These are phyloP conservation scores for Cyprichromis sp. DNA, from an alignment of 2,113 vertebrate genomes.

Conservation along the genomic window DNA sequence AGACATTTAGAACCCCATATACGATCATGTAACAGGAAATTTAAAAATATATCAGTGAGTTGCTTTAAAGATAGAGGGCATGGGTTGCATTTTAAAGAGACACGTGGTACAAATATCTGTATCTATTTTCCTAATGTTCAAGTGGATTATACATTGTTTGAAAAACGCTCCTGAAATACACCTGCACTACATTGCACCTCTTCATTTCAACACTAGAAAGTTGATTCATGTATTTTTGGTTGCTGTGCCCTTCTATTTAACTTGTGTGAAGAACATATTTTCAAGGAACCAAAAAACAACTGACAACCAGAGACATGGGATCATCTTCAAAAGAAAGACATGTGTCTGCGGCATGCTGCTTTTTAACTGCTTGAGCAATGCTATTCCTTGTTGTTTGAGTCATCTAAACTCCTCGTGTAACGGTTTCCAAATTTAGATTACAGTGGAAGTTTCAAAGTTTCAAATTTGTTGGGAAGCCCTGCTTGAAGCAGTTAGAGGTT, in stretches of 20 bases:
- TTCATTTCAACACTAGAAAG: slow-evolving; percentile 4
- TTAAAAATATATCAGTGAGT: not conserved
- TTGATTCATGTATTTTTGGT: not conserved
- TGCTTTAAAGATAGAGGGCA: not conserved
- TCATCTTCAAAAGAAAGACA: slow-evolving; percentile 57
- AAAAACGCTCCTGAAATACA: slow-evolving; percentile 19
- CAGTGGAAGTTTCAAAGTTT: slow-evolving; percentile 15
- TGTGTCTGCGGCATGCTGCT: slow-evolving; percentile 34
- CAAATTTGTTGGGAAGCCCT: not conserved
- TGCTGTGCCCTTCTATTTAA: not conserved
- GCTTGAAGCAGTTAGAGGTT: not conserved
- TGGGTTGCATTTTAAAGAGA: not conserved
- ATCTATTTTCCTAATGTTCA: not conserved
- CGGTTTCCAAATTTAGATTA: slow-evolving; percentile 37
- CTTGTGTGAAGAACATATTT: slow-evolving; percentile 13
- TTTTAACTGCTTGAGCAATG: slow-evolving; percentile 32
- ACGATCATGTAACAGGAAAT: not conserved
- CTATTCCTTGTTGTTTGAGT: slow-evolving; percentile 37
- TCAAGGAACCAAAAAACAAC: slow-evolving; percentile 46
- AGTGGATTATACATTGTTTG: not conserved
- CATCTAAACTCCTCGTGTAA: slow-evolving; percentile 4
- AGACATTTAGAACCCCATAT: not conserved
- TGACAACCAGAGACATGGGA: slow-evolving; percentile 40
- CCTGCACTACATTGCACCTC: not conserved
- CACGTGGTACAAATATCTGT: not conserved